These are phyloP conservation scores for Eulimnadia texana DNA, from an alignment of 1,140 invertebrate genomes.

Conservation along the genomic window DNA sequence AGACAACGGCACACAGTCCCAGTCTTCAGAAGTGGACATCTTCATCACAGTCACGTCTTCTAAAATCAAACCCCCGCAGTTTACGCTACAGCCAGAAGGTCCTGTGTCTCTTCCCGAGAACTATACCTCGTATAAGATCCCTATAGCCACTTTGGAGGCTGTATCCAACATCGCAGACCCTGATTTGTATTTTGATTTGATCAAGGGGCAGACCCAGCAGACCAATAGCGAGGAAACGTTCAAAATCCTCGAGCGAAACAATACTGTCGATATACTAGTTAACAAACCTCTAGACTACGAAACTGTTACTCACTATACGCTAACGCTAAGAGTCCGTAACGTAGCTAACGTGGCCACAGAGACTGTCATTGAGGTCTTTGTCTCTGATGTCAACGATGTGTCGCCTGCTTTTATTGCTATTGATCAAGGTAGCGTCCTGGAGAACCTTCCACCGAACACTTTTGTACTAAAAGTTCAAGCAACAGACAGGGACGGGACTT, in stretches of 20 bases:
- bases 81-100: constrained; percentile 35
- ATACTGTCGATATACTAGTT: constrained; percentile 51
- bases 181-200: constrained; percentile 58
- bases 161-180: constrained; percentile 56
- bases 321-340: constrained; percentile 68
- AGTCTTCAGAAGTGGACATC: constrained; percentile 50
- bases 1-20: constrained; percentile 50
- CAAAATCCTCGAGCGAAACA: constrained; percentile 23
- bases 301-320: constrained; percentile 58
- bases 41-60: constrained; percentile 71
- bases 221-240: constrained; percentile 67
- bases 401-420: constrained; percentile 68
- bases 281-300: constrained; percentile 65
- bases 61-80: constrained; percentile 68
- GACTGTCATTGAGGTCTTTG: constrained; percentile 55
- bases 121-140: constrained; percentile 46
- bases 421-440: constrained; percentile 57
- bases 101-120: constrained; percentile 55
- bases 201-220: constrained; percentile 61
- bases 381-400: constrained; percentile 75
- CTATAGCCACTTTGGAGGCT: constrained; percentile 51
- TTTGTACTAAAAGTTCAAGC: constrained; percentile 72
- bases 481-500: constrained; percentile 69
- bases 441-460: constrained; percentile 66
- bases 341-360: constrained; percentile 61